These are phyloP conservation scores for Phenganax stokvisi DNA, from an alignment of 92 coral and sea anemone genomes.

Conservation along the genomic window DNA sequence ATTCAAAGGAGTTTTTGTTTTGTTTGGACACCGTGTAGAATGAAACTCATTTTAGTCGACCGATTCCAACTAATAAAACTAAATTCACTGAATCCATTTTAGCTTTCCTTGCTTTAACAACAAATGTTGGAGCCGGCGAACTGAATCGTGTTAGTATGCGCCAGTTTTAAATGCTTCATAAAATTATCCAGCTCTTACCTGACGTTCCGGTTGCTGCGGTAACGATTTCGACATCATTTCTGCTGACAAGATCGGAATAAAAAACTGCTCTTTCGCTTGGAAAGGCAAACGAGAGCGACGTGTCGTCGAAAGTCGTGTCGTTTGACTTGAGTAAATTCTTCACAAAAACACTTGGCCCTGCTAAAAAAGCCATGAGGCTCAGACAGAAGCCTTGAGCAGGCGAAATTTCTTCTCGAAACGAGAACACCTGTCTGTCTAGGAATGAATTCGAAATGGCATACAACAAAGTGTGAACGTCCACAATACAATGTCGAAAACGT, in stretches of 20 bases:
- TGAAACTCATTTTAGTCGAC: no score
- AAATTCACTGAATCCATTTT: no score
- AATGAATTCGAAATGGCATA: constrained; percentile 7
- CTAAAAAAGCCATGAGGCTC: constrained; percentile 7
- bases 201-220: constrained; percentile 26
- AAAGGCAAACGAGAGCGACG: not conserved
- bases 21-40: no score
- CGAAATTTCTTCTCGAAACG: constrained; percentile 18
- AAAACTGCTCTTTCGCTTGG: constrained; percentile 10
- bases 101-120: no score
- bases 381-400: constrained; percentile 19
- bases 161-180: not conserved
- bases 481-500: constrained; percentile 7
- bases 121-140: no score
- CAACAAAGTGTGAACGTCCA: constrained; percentile 3
- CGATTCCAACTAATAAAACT: no score
- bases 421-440: constrained; percentile 3
- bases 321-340: not conserved
- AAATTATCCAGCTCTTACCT: not conserved
- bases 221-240: constrained; percentile 11
- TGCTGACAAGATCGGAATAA: constrained; percentile 7
- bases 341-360: constrained; percentile 21
- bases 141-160: not conserved
- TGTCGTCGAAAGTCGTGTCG: not conserved
- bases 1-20: no score